Evolutionary conservation across 2,113 vertebrate species (phyloP).

Genomic region (Festucalex cinctus): DNA sequence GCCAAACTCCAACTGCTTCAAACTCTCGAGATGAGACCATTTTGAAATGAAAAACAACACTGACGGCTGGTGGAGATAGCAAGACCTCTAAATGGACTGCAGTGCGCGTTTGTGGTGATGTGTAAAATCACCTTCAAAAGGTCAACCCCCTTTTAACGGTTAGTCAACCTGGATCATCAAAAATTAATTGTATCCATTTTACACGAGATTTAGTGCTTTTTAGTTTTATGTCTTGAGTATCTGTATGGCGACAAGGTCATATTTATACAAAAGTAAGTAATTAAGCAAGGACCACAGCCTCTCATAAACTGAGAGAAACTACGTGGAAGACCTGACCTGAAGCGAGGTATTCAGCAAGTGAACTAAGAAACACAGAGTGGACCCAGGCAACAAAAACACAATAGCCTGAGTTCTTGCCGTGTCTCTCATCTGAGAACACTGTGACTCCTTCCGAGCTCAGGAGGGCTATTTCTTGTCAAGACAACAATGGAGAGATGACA

Average conservation of each 20-base stretch:
- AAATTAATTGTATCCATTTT: not conserved
- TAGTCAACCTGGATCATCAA: not conserved
- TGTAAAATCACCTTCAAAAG: not conserved
- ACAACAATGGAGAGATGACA: constrained; percentile 37
- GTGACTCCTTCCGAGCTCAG: not conserved
- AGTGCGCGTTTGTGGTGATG: not conserved
- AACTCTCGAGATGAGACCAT: too few species aligned
- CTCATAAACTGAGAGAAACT: not conserved
- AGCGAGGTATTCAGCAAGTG: constrained; percentile 27
- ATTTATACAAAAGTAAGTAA: not conserved
- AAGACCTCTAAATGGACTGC: not conserved
- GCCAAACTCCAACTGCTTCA: too few species aligned
- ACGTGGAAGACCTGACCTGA: not conserved
- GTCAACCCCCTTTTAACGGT: not conserved
- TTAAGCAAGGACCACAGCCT: not conserved
- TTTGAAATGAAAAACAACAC: too few species aligned
- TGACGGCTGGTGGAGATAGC: not conserved
- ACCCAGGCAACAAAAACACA: not conserved
- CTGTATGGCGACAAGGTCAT: not conserved
- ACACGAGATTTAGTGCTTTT: not conserved
- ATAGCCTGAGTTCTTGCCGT: constrained; percentile 6
- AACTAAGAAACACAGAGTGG: not conserved
- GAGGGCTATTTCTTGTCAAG: not conserved
- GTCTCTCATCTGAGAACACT: not conserved
- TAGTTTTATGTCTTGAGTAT: not conserved